Evolutionary conservation across 2,113 vertebrate genomes (phyloP).

Genomic region (Tychaedon coryphoeus): DNA sequence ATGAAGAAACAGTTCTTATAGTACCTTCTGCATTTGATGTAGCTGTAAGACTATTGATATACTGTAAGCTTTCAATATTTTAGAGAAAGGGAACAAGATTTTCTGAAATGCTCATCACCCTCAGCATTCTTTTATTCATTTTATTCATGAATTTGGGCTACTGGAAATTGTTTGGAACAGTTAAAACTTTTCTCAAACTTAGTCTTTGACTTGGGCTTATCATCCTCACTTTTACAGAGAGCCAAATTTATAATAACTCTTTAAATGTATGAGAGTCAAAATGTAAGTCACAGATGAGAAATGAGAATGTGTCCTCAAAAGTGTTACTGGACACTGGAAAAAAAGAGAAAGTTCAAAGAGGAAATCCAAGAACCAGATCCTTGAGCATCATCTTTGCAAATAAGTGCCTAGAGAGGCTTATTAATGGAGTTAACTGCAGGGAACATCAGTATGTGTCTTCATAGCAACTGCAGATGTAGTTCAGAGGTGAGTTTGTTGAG

Average conservation of each 20-base stretch:
- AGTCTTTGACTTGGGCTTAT: background rate
- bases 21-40: background rate
- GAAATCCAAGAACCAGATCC: background rate
- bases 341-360: background rate
- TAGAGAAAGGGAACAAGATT: background rate
- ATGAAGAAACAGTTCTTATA: conserved; percentile 11
- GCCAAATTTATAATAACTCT: background rate
- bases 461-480: background rate
- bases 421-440: background rate
- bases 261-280: background rate
- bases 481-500: background rate
- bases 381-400: background rate
- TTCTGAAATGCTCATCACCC: background rate
- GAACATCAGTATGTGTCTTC: background rate
- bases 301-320: background rate
- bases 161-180: background rate
- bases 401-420: background rate
- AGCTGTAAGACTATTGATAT: background rate
- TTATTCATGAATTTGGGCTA: background rate
- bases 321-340: background rate
- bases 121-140: background rate
- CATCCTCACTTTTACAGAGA: background rate
- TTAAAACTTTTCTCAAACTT: background rate
- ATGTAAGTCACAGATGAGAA: background rate
- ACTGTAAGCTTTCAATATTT: background rate